Evolutionary conservation across 1,140 invertebrate genomes (phyloP).

Genomic region (Popillia japonica): DNA sequence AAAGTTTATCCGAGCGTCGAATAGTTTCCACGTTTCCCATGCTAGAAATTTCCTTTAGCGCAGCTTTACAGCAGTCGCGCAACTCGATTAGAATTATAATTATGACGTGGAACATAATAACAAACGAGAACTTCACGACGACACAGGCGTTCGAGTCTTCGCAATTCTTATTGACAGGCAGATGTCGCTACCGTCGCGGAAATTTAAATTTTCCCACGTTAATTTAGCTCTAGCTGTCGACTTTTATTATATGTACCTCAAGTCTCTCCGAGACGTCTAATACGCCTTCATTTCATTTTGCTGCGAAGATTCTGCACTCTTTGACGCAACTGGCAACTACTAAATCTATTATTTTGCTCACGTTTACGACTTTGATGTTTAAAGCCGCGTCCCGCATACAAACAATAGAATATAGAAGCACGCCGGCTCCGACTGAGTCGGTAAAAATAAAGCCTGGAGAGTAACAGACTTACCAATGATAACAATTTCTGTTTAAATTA

Average conservation of each 20-base stretch:
- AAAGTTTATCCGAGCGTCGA: no score
- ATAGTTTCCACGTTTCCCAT: no score
- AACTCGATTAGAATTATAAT: no score
- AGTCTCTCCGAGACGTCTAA: neutral
- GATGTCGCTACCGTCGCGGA: neutral
- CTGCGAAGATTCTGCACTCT: neutral
- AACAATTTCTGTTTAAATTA: no score
- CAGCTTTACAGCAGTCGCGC: no score
- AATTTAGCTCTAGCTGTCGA: neutral
- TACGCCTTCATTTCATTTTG: neutral
- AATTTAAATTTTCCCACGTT: constrained; percentile 12
- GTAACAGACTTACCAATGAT: no score
- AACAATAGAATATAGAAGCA: neutral
- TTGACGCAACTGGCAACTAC: neutral
- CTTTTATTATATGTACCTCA: neutral
- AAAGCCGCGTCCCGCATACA: neutral
- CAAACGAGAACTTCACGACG: no score
- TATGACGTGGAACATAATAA: no score
- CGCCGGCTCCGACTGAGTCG: no score
- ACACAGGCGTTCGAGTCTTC: neutral
- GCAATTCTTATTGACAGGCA: neutral
- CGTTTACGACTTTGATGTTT: neutral
- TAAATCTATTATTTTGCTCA: neutral
- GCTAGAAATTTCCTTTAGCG: no score
- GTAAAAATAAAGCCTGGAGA: no score